A percentile compares a stretch with the other conserved stretches of the same genome.
Conservation (phyloP, 2,888 invertebrate species). For the Watsonalla cultraria region DNA sequence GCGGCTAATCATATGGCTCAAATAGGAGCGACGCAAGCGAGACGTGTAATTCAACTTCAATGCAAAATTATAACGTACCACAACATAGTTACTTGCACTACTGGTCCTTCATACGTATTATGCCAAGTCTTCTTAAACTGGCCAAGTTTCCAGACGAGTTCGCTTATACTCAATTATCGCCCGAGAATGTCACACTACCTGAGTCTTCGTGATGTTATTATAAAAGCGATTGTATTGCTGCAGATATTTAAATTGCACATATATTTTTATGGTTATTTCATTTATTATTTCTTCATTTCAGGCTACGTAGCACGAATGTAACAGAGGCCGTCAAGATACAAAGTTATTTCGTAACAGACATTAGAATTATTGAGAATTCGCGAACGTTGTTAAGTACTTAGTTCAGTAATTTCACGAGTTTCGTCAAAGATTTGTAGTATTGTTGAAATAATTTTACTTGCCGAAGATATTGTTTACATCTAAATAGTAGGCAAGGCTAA, state of each 20-base stretch:
- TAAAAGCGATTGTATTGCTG: conserved; percentile 9
- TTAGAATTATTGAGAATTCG: neutral
- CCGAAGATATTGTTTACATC: neutral
- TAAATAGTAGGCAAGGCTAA: no score
- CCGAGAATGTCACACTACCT: conserved; percentile 21
- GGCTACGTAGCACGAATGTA: neutral
- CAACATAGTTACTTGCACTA: neutral
- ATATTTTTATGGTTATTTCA: neutral
- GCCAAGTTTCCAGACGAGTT: conserved; percentile 4
- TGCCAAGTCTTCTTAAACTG: neutral
- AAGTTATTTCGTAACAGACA: no score
- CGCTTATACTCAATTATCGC: conserved; percentile 18
- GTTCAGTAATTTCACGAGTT: neutral
- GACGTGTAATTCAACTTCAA: no score
- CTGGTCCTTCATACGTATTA: neutral
- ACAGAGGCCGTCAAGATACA: no score
- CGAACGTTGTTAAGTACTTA: neutral
- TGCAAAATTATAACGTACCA: neutral
- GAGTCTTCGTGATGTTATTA: conserved; percentile 11
- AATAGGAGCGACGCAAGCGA: no score
- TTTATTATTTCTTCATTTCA: neutral
- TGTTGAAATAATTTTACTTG: neutral
- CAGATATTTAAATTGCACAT: conserved; percentile 3
- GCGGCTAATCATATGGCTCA: no score
- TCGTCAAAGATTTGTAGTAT: neutral